A percentile compares a stretch with the other conserved stretches of the same genome.
These are phyloP conservation scores for Pseudomyrmex gracilis DNA, from an alignment of 1,140 invertebrate genomes.

Conservation along the genomic window DNA sequence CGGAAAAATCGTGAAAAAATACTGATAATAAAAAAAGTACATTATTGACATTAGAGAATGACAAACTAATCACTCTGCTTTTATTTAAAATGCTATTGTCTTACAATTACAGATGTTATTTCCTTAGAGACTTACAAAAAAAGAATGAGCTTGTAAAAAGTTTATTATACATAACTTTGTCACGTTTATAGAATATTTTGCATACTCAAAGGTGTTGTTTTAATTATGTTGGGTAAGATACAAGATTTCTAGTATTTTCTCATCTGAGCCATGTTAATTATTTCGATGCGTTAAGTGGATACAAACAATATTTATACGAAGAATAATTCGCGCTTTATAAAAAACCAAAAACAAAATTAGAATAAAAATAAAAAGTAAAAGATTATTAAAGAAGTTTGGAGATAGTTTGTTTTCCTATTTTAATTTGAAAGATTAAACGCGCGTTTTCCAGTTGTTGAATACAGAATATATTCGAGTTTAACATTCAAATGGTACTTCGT, in stretches of 20 bases:
- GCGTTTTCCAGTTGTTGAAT: too few relatives aligned
- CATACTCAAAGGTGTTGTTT: constrained; percentile 30
- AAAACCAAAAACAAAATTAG: background rate
- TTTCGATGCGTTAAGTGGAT: constrained; percentile 7
- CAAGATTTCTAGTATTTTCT: background rate
- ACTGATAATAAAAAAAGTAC: constrained; percentile 17
- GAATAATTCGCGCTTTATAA: constrained; percentile 1
- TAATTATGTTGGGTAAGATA: constrained; percentile 36
- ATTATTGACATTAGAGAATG: too few relatives aligned
- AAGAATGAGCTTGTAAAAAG: constrained; percentile 8
- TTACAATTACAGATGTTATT: constrained; percentile 27
- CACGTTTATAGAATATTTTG: constrained; percentile 11
- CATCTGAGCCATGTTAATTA: constrained; percentile 24
- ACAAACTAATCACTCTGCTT: background rate
- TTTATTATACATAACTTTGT: constrained; percentile 46
- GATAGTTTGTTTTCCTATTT: background rate
- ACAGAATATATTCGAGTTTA: background rate
- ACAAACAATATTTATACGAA: background rate
- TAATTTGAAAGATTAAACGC: background rate
- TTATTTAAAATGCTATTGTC: constrained; percentile 37
- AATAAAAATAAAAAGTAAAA: background rate
- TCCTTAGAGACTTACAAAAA: background rate
- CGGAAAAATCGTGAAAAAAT: constrained; percentile 1
- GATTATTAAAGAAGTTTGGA: background rate
- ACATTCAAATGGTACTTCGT: constrained; percentile 5